These are phyloP conservation scores for Falco cherrug DNA, from an alignment of 2,797 vertebrate species.

Conservation along the genomic window DNA sequence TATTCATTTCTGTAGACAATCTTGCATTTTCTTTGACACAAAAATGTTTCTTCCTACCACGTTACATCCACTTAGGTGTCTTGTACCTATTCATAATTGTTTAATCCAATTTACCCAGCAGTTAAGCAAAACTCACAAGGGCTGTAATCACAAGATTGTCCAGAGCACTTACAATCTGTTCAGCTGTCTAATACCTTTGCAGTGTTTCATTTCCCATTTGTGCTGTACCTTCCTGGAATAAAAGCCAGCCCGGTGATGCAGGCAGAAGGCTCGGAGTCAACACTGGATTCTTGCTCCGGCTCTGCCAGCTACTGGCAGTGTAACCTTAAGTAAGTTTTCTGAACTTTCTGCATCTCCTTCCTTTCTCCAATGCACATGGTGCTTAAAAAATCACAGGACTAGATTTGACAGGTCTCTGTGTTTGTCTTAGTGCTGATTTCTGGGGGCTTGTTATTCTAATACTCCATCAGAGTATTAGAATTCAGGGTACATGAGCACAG, in stretches of 20 bases:
- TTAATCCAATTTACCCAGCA: constrained; percentile 38
- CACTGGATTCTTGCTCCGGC: background rate
- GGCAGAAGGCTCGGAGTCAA: background rate
- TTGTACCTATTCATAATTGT: background rate
- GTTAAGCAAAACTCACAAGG: constrained; percentile 42
- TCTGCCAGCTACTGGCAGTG: background rate
- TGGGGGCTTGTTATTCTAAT: background rate
- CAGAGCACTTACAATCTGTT: constrained; percentile 45
- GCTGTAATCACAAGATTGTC: constrained; percentile 51
- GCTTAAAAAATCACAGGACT: fast-evolving
- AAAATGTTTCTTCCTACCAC: background rate
- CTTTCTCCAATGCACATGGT: background rate
- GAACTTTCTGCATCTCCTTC: background rate
- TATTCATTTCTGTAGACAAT: background rate
- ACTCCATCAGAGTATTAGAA: background rate
- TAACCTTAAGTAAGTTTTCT: background rate
- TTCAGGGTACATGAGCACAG: fast-evolving
- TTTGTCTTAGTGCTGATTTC: background rate
- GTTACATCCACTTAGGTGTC: background rate
- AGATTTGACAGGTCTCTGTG: background rate
- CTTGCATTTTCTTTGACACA: background rate
- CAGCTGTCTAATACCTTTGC: constrained; percentile 29
- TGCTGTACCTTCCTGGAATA: background rate
- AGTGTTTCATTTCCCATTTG: background rate
- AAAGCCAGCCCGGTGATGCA: background rate